Evolutionary conservation across 2,113 vertebrate species (phyloP).

Genomic region (Passer montanus): DNA sequence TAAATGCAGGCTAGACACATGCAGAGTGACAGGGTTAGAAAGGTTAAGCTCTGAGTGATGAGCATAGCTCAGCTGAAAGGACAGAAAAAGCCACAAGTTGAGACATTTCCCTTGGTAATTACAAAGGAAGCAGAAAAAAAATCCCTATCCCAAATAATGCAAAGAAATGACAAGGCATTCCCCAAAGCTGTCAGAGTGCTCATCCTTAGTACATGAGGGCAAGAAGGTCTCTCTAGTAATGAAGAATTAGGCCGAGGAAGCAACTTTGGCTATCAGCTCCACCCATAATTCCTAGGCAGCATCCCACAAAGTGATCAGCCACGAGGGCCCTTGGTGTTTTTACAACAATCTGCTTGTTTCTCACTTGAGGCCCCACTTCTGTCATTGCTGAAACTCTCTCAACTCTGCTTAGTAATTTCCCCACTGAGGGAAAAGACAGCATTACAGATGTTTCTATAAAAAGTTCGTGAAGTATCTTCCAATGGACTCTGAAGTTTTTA

Average conservation of each 20-base stretch:
- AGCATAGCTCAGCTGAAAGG: neutral
- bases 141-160: neutral
- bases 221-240: neutral
- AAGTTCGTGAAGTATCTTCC: neutral
- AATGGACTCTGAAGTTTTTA: neutral
- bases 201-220: accelerated
- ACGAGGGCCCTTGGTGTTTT: neutral
- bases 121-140: neutral
- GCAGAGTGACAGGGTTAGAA: neutral
- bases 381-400: neutral
- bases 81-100: neutral
- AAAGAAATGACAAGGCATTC: neutral
- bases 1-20: neutral
- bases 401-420: neutral
- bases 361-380: neutral
- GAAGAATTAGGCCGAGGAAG: neutral
- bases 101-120: neutral
- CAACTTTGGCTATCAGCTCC: neutral
- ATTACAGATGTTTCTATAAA: neutral
- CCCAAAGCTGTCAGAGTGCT: neutral
- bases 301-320: neutral
- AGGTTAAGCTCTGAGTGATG: neutral
- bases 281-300: neutral
- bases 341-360: neutral
- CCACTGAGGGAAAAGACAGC: neutral